Conservation (phyloP, 2,888 invertebrate species). For the Gonocerus acuteangulatus region DNA sequence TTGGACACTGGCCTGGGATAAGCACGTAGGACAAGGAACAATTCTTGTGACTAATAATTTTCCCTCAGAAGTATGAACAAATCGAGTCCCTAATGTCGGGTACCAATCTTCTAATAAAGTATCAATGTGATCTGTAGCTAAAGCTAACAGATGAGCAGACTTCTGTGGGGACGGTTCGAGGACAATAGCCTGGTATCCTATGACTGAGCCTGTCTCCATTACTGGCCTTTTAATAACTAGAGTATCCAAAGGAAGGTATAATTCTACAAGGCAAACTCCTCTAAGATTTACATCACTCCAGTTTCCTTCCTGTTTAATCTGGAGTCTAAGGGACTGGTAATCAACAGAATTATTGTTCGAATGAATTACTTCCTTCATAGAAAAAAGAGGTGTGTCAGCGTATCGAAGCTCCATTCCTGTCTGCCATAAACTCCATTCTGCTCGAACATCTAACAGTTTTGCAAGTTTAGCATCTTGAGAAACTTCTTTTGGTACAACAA, state of each 20-base stretch:
- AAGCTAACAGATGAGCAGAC: slow-evolving; percentile 71
- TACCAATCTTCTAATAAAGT: slow-evolving; percentile 97
- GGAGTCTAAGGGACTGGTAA: slow-evolving; percentile 44
- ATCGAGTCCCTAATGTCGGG: slow-evolving; percentile 86
- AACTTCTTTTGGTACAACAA: slow-evolving; percentile 62
- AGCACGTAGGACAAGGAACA: slow-evolving; percentile 85
- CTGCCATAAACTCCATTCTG: slow-evolving; percentile 92
- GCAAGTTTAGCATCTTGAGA: slow-evolving; percentile 55
- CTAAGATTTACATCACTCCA: slow-evolving; percentile 79
- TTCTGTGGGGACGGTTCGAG: slow-evolving; percentile 73
- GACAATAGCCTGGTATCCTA: slow-evolving; percentile 58
- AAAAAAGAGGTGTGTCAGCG: slow-evolving; percentile 66
- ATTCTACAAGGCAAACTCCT: slow-evolving; percentile 75
- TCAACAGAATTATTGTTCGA: slow-evolving; percentile 50
- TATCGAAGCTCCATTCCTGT: slow-evolving; percentile 81
- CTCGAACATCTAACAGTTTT: slow-evolving; percentile 58
- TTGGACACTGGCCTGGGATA: slow-evolving; percentile 46
- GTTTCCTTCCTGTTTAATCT: slow-evolving; percentile 70
- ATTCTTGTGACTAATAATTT: slow-evolving; percentile 86
- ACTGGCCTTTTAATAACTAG: slow-evolving; percentile 50
- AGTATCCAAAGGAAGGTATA: slow-evolving; percentile 67
- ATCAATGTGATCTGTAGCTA: slow-evolving; percentile 92
- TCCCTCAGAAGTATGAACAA: slow-evolving; percentile 95
- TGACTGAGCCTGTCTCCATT: slow-evolving; percentile 47
- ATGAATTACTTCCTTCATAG: slow-evolving; percentile 71